Base-by-base conservation (phyloP, 2,888 invertebrate species). In the Atethmia centrago region DNA sequence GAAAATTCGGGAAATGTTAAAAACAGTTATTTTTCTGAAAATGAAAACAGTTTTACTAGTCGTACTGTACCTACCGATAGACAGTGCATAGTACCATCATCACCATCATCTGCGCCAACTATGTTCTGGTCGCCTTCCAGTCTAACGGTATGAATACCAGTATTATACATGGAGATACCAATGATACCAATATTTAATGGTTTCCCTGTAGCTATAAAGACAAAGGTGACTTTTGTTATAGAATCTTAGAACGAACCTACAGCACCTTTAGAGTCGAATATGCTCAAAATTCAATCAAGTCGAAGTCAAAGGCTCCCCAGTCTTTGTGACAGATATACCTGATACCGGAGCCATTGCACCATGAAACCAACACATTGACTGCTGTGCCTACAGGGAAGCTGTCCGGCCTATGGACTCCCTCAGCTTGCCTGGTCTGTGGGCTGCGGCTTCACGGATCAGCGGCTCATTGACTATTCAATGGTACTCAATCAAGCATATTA, bases 391-490 rank as follows among this genome's bases (percentile, higher is more conserved):
- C n/a, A 21, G 53, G 40, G 45, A 14, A 12, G 45, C 51, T 25
- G 51, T 21, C 61, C 12, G 58, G 16, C 19, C 70, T 19, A 67
- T 21, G 65, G 21, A 16, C 61, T 14, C 42, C 42, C 69, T 53
- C n/a, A 28, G 47, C 42, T 25, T 31, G 31, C n/a, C 51, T n/a
- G 31, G 19, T 10, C 77, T 21, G 49, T 45, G 3, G 45, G 8
- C 59, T 53, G 72, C 55, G 72, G 55, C n/a, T 55, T 65, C 59
- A 68, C 71, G 75, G 72, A 69, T 79, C 65, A 76, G 42, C 58
- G 21, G 55, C 79, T 82, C 79, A 82, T 79, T 85, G 66, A 71
- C 68, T 81, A 83, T 83, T 79, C 80, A 74, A 75, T 70, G 68
- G 42, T 72, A 73, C 65, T 71, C 84, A 76, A 80, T 83, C 75